Evolutionary conservation across 2,888 invertebrate genomes (phyloP).

Genomic region (Ischnura elegans): DNA sequence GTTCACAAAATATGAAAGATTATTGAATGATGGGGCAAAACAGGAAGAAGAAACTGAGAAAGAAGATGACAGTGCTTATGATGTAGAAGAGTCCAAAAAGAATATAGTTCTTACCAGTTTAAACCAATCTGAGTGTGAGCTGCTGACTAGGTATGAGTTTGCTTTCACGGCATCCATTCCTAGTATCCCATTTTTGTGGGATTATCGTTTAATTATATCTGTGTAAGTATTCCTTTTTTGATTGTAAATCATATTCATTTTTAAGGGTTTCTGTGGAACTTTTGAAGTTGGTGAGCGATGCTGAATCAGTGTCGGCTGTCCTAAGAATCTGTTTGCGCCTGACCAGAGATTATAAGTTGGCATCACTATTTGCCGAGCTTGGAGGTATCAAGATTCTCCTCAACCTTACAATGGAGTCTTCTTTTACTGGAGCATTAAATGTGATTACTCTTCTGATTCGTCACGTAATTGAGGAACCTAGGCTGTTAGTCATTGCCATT

Average conservation of each 20-base stretch:
- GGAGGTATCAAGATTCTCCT: conserved; percentile 88
- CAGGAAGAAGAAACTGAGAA: conserved; percentile 69
- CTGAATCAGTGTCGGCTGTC: conserved; percentile 88
- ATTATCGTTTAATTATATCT: conserved; percentile 9
- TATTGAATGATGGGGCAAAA: conserved; percentile 68
- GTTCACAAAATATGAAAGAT: conserved; percentile 35
- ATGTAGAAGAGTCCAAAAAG: conserved; percentile 34
- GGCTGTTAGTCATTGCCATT: conserved; percentile 86
- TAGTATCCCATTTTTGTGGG: background rate
- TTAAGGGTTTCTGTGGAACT: conserved; percentile 83
- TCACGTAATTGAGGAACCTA: conserved; percentile 88
- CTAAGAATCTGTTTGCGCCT: conserved; percentile 87
- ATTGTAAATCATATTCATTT: conserved; percentile 69
- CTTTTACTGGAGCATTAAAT: conserved; percentile 87
- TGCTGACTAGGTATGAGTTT: conserved; percentile 73
- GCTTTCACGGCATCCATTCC: background rate
- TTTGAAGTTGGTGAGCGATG: conserved; percentile 85
- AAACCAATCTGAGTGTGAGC: background rate
- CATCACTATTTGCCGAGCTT: conserved; percentile 85
- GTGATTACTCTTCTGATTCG: conserved; percentile 88
- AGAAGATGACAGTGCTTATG: conserved; percentile 30
- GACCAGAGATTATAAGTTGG: conserved; percentile 86
- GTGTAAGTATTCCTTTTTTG: conserved; percentile 30
- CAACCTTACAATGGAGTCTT: conserved; percentile 82
- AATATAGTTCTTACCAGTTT: conserved; percentile 50